These are phyloP conservation scores for Ctenoplectra terminalis DNA, from an alignment of 1,140 invertebrate genomes.

Conservation along the genomic window DNA sequence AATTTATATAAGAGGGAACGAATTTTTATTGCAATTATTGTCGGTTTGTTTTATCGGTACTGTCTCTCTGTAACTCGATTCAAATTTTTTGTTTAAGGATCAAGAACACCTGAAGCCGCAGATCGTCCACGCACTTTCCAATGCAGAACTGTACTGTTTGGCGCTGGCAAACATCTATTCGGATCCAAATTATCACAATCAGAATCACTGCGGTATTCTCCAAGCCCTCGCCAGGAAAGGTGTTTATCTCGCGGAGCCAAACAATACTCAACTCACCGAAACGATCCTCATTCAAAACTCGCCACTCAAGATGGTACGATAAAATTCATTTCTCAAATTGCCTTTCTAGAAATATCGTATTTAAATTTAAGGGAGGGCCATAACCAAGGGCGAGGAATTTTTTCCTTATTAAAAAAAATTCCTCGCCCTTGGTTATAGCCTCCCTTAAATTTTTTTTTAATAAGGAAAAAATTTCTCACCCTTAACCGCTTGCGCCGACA, in stretches of 20 bases:
- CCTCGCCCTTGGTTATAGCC: no score
- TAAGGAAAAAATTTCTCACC: no score
- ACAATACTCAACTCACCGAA: slow-evolving; percentile 95
- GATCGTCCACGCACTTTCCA: slow-evolving; percentile 95
- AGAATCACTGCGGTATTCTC: slow-evolving; percentile 96
- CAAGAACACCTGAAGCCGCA: slow-evolving; percentile 96
- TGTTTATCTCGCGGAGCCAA: slow-evolving; percentile 92
- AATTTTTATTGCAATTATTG: no score
- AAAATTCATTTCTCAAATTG: accelerated
- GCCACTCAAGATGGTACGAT: slow-evolving; percentile 95
- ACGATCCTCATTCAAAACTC: slow-evolving; percentile 97
- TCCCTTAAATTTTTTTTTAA: no score
- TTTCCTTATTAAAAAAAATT: no score
- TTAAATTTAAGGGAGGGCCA: no score
- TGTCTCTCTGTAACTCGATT: background rate
- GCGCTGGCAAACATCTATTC: slow-evolving; percentile 98
- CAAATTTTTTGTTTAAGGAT: slow-evolving; percentile 85
- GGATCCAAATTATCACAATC: slow-evolving; percentile 97
- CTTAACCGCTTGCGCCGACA: no score
- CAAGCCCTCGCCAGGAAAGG: slow-evolving; percentile 96
- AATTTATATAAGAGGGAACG: no score
- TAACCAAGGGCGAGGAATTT: no score
- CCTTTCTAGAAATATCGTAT: background rate
- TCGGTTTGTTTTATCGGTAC: no score
- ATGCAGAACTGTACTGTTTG: slow-evolving; percentile 97